phyloP scores from a whole-genome alignment of 2,888 invertebrate species.

The Sussaba pulchella region DNA sequence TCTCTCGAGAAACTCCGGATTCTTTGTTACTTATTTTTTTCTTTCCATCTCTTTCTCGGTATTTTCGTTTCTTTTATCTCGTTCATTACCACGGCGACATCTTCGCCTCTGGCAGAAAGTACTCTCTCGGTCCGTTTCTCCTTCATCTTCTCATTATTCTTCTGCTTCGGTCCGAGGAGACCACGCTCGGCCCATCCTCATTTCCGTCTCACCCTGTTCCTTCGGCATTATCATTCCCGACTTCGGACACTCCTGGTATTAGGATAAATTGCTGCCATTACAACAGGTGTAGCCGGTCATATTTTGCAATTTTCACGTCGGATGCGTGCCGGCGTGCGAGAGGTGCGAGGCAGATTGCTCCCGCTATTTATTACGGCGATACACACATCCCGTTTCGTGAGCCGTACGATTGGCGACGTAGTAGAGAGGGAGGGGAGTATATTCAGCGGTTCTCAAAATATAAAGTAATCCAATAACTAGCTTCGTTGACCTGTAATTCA shows the following conservation, averaged over 20 bases:
- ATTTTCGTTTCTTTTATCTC: constrained; percentile 41
- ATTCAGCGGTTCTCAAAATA: constrained; percentile 39
- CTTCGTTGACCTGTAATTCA: no score
- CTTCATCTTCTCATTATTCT: constrained; percentile 1
- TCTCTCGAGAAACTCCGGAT: constrained; percentile 40
- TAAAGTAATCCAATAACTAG: background rate
- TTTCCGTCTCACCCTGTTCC: constrained; percentile 33
- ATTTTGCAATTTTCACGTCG: constrained; percentile 79
- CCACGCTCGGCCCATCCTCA: background rate
- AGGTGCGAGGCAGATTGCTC: constrained; percentile 76
- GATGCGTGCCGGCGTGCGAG: constrained; percentile 71
- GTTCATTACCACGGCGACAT: constrained; percentile 52
- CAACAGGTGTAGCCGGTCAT: constrained; percentile 77
- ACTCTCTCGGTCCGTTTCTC: constrained; percentile 20
- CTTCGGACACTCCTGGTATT: constrained; percentile 71
- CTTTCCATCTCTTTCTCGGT: constrained; percentile 4
- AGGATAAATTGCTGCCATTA: constrained; percentile 80
- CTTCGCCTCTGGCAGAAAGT: constrained; percentile 40
- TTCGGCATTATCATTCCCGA: constrained; percentile 35
- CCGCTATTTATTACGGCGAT: constrained; percentile 75
- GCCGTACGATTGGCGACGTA: constrained; percentile 23
- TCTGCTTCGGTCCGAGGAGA: constrained; percentile 10
- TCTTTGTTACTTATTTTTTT: constrained; percentile 18
- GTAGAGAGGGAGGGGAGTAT: constrained; percentile 14
- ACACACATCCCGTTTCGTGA: constrained; percentile 69